These are phyloP conservation scores for Aricia agestis DNA, from an alignment of 1,140 invertebrate genomes.

Conservation along the genomic window DNA sequence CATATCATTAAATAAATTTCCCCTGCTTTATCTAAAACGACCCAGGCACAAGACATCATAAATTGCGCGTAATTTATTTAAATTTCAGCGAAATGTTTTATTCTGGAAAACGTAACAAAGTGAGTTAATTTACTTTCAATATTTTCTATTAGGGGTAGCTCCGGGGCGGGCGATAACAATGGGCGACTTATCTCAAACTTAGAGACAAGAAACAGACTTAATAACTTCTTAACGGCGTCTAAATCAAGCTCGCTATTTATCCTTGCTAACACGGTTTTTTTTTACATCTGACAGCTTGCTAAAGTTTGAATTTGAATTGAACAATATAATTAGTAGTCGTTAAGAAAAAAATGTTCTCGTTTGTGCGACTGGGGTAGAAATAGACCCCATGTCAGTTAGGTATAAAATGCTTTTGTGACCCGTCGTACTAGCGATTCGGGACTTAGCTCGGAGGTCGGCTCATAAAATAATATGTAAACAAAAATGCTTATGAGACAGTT, in stretches of 20 bases:
- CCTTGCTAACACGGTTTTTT: too few relatives aligned
- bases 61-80: constrained; percentile 10
- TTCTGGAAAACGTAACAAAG: constrained; percentile 9
- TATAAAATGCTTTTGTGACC: not conserved
- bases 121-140: constrained; percentile 28
- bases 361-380: too few relatives aligned
- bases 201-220: constrained; percentile 8
- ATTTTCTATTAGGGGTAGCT: constrained; percentile 39
- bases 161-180: constrained; percentile 37
- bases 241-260: not conserved
- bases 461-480: not conserved
- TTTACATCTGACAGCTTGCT: too few relatives aligned
- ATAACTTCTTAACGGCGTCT: not conserved
- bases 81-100: constrained; percentile 12
- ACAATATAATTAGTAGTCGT: too few relatives aligned
- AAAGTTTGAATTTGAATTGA: too few relatives aligned
- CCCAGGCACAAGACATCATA: constrained; percentile 7
- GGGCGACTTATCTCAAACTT: constrained; percentile 25
- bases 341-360: too few relatives aligned
- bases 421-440: not conserved
- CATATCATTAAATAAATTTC: constrained; percentile 15
- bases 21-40: constrained; percentile 10
- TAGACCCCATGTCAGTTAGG: too few relatives aligned
- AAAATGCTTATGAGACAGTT: constrained; percentile 3
- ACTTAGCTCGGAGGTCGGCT: not conserved